These are phyloP conservation scores for Oncorhynchus masou DNA, from an alignment of 2,113 vertebrate genomes.

Conservation along the genomic window DNA sequence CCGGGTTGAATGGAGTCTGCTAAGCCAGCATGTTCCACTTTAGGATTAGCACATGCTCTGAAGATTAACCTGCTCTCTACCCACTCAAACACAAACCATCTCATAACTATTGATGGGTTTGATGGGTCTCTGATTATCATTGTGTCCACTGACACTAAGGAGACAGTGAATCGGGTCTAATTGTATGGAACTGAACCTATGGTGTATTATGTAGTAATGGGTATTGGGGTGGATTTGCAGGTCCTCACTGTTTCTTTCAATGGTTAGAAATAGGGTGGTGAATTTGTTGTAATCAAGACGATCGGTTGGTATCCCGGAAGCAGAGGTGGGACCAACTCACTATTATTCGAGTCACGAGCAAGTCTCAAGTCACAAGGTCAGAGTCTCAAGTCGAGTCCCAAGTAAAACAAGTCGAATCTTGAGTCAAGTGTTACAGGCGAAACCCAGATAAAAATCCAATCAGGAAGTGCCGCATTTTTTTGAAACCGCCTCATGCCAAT, in stretches of 20 bases:
- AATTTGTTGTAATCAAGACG: not conserved
- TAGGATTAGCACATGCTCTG: constrained; percentile 1
- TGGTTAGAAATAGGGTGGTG: not conserved
- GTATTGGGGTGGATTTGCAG: not conserved
- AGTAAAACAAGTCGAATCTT: no score
- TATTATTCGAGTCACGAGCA: no score
- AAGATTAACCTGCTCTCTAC: not conserved
- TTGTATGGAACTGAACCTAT: not conserved
- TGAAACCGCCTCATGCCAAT: no score
- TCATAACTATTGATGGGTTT: not conserved
- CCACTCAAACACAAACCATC: not conserved
- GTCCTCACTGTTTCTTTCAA: not conserved
- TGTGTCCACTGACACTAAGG: constrained; percentile 9
- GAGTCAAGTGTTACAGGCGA: no score
- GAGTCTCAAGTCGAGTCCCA: no score
- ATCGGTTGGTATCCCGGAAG: constrained; percentile 5
- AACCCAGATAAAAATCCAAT: no score
- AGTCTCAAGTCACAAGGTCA: no score
- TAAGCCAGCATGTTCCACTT: not conserved
- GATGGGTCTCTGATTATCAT: constrained; percentile 7
- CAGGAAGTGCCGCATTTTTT: no score
- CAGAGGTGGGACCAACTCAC: no score
- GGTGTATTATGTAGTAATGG: not conserved
- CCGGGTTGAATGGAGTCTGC: not conserved
- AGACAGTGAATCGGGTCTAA: constrained; percentile 17